Conservation (phyloP, 2,888 invertebrate genomes). For the Idaea aversata region DNA sequence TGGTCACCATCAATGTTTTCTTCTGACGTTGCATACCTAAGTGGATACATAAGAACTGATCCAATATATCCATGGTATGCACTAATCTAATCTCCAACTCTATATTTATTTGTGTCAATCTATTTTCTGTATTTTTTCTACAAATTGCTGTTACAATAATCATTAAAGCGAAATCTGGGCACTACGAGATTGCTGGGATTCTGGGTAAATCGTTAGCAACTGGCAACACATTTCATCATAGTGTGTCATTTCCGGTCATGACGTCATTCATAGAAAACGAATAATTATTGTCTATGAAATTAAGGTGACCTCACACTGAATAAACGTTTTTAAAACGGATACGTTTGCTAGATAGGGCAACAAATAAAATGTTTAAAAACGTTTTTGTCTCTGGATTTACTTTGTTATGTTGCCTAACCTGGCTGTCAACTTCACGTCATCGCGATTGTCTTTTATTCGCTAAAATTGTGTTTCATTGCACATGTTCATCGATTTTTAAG, state of each 20-base stretch:
- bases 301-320: not conserved
- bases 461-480: conserved; percentile 70
- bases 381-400: conserved; percentile 23
- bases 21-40: too few species aligned
- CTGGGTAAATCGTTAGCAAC: not conserved
- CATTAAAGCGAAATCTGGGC: too few species aligned
- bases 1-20: too few species aligned
- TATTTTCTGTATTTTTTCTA: too few species aligned
- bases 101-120: too few species aligned
- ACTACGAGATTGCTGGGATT: not conserved
- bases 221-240: not conserved
- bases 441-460: conserved; percentile 77
- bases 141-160: too few species aligned
- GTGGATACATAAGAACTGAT: too few species aligned
- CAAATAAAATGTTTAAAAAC: not conserved
- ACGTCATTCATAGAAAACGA: not conserved
- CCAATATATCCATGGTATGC: too few species aligned
- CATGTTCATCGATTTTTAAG: conserved; percentile 76
- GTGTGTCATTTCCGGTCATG: not conserved
- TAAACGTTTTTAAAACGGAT: not conserved
- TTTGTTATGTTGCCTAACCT: conserved; percentile 34
- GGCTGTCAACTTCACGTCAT: conserved; percentile 59
- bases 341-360: too few species aligned
- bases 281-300: not conserved
- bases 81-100: too few species aligned